Evolutionary conservation across 2,113 vertebrate species (phyloP).

Genomic region (Vulpes vulpes): DNA sequence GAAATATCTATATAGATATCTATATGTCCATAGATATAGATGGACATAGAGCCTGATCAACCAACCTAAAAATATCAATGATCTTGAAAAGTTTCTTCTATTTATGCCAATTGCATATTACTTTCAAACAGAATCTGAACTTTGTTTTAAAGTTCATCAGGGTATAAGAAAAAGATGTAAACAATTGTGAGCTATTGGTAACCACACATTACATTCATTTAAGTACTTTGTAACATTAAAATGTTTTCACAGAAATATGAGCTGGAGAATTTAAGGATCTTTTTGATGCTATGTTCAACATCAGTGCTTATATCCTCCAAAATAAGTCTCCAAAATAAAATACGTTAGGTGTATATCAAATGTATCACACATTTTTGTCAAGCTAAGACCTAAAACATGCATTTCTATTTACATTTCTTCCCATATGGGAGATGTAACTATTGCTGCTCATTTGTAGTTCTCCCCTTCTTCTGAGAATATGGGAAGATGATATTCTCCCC

Average conservation of each 20-base stretch:
- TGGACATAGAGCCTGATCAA: neutral
- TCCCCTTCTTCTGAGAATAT: neutral
- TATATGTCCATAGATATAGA: neutral
- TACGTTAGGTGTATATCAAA: neutral
- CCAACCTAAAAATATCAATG: constrained; percentile 38
- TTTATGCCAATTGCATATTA: neutral
- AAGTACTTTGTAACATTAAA: neutral
- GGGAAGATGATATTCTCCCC: neutral
- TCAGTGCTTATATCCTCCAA: neutral
- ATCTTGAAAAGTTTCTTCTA: constrained; percentile 24
- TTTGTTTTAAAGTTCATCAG: constrained; percentile 56
- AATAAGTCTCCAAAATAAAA: neutral
- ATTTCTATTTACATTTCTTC: constrained; percentile 7
- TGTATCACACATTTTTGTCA: neutral
- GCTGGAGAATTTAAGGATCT: neutral
- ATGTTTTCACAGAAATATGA: neutral
- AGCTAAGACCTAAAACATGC: neutral
- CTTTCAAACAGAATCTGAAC: neutral
- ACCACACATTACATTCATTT: neutral
- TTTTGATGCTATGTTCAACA: neutral
- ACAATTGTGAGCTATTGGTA: neutral
- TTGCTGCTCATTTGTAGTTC: neutral
- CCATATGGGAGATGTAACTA: neutral
- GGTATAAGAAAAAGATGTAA: neutral
- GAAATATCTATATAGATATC: too few species aligned